Conservation (phyloP, 2,113 vertebrate genomes). For the Rhombomys opimus region DNA sequence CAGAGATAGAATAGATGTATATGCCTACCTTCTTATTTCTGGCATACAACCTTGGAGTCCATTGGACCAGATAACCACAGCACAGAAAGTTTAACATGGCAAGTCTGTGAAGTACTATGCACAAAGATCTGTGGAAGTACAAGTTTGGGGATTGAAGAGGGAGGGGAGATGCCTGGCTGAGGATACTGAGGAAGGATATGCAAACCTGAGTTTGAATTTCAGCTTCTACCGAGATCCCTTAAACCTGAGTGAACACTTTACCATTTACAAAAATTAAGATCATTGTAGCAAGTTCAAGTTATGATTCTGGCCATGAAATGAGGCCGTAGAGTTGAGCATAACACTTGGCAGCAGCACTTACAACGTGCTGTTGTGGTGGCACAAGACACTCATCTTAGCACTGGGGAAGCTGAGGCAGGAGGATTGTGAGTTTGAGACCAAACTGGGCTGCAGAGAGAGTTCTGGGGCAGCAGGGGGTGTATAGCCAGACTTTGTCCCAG, state of each 20-base stretch:
- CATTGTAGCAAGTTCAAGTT: background rate
- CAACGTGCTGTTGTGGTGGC: background rate
- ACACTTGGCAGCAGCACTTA: background rate
- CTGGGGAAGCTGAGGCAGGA: background rate
- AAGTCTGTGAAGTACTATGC: rapidly evolving
- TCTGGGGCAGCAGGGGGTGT: background rate
- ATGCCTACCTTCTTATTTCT: background rate
- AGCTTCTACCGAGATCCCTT: background rate
- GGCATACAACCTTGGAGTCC: background rate
- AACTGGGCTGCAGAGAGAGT: background rate
- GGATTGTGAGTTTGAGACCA: background rate
- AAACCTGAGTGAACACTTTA: background rate
- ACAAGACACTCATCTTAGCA: background rate
- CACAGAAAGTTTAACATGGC: background rate
- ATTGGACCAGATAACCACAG: background rate
- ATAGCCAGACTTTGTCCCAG: background rate
- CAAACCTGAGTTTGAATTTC: constrained; percentile 4
- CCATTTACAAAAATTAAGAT: constrained; percentile 28
- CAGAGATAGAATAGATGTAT: background rate
- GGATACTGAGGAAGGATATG: background rate
- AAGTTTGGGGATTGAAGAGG: background rate
- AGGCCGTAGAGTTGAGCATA: background rate
- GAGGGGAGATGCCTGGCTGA: background rate
- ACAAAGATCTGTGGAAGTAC: background rate
- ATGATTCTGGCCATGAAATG: background rate